Percentiles rank a stretch among this genome's conserved stretches.
phyloP scores from a whole-genome alignment of 2,113 vertebrate species.

The Catharus minimus region DNA sequence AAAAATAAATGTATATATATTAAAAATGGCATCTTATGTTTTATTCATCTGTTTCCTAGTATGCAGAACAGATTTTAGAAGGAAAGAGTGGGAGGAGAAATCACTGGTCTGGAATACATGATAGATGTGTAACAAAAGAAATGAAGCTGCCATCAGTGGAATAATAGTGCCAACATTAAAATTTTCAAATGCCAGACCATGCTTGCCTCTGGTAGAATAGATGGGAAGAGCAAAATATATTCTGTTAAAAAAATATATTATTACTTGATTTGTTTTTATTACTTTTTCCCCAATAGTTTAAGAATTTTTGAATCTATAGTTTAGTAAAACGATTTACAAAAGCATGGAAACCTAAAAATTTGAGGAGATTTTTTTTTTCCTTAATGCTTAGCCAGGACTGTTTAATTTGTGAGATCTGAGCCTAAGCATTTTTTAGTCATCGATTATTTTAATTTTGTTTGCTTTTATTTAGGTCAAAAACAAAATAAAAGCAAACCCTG shows the following conservation, averaged over 20 bases:
- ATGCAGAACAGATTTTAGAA: background rate
- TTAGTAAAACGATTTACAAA: background rate
- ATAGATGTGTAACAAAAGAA: background rate
- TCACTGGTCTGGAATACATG: background rate
- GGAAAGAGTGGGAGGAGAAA: background rate
- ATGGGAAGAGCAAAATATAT: background rate
- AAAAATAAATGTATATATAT: background rate
- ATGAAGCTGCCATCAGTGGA: background rate
- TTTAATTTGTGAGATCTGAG: background rate
- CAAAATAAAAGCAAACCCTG: background rate
- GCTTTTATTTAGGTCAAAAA: background rate
- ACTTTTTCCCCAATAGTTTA: background rate
- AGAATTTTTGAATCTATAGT: background rate
- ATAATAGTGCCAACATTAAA: background rate
- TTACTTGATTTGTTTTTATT: background rate
- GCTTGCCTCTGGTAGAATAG: background rate
- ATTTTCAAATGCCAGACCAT: background rate
- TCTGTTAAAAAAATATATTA: background rate
- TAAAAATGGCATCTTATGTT: background rate
- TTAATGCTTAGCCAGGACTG: background rate
- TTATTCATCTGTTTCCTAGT: background rate
- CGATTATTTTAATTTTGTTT: fast-evolving
- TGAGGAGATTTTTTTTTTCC: background rate
- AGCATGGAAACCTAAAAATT: background rate
- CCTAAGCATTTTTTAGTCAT: background rate